Evolutionary conservation across 2,888 invertebrate species (phyloP).

Genomic region (Oligia fasciuncula): DNA sequence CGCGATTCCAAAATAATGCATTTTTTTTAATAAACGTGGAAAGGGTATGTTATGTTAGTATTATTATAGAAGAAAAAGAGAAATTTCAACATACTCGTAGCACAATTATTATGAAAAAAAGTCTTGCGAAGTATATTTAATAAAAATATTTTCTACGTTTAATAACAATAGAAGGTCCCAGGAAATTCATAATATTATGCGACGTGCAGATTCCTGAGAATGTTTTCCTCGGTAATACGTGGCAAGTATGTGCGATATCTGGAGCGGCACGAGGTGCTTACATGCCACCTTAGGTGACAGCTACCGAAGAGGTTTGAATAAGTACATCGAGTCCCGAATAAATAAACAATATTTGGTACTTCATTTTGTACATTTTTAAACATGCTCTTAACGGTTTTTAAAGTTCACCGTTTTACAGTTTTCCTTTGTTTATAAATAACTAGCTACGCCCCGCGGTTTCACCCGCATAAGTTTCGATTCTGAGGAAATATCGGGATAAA

Average conservation of each 20-base stretch:
- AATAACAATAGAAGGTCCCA: background rate
- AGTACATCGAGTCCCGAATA: conserved; percentile 1
- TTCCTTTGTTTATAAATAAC: background rate
- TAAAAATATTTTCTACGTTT: conserved; percentile 4
- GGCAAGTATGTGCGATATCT: conserved; percentile 44
- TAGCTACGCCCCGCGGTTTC: too few species aligned
- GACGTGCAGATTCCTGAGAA: conserved; percentile 31
- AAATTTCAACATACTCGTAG: background rate
- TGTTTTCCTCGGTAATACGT: conserved; percentile 30
- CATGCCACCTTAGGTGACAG: conserved; percentile 23
- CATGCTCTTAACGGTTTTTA: background rate
- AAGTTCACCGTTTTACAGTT: background rate
- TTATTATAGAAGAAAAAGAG: background rate
- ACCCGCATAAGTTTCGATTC: too few species aligned
- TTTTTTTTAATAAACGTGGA: background rate
- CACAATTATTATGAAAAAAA: background rate
- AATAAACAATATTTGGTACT: background rate
- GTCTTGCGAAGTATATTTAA: background rate
- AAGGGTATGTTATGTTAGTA: background rate
- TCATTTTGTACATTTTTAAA: background rate
- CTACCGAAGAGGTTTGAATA: background rate
- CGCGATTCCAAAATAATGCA: background rate
- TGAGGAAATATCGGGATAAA: too few species aligned
- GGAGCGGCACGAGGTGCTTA: conserved; percentile 15
- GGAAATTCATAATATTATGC: conserved; percentile 27